A percentile compares a stretch with the other conserved stretches of the same genome.
Conservation (phyloP, 1,140 invertebrate genomes). For the Drosophila baimaii region DNA sequence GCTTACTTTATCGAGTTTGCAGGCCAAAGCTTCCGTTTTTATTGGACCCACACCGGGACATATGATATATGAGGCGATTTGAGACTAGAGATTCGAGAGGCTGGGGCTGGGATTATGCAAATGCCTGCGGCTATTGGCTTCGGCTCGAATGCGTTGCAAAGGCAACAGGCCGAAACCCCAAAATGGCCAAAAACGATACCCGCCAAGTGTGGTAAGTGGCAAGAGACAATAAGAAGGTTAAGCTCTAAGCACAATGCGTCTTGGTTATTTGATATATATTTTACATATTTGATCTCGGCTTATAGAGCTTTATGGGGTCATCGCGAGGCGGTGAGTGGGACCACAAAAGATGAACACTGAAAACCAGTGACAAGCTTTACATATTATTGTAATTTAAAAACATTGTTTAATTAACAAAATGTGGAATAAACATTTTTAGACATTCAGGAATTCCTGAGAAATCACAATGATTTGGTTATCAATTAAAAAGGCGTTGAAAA, state of each 20-base stretch:
- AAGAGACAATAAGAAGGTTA: slow-evolving; percentile 73
- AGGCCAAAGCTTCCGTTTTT: slow-evolving; percentile 34
- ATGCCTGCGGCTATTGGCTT: slow-evolving; percentile 31
- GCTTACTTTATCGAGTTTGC: slow-evolving; percentile 10
- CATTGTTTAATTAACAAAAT: not conserved
- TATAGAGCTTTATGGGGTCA: slow-evolving; percentile 43
- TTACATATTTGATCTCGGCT: slow-evolving; percentile 44
- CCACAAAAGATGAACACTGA: slow-evolving; percentile 32
- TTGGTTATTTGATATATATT: slow-evolving; percentile 51
- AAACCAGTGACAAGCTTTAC: not conserved
- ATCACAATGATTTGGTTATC: too few relatives aligned
- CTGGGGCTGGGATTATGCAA: slow-evolving; percentile 41
- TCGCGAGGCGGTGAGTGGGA: slow-evolving; percentile 14
- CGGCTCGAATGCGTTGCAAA: slow-evolving; percentile 48
- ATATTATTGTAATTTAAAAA: not conserved
- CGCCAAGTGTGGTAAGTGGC: slow-evolving; percentile 65
- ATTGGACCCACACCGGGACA: slow-evolving; percentile 28
- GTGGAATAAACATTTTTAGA: not conserved
- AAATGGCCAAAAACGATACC: slow-evolving; percentile 31
- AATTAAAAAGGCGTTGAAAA: not conserved
- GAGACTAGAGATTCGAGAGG: slow-evolving; percentile 24
- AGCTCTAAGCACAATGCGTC: slow-evolving; percentile 45
- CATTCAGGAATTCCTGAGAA: not conserved
- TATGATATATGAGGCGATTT: slow-evolving; percentile 28
- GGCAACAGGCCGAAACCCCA: slow-evolving; percentile 14